These are phyloP conservation scores for Rhogogaster chlorosoma DNA, from an alignment of 2,888 invertebrate species.

Conservation along the genomic window DNA sequence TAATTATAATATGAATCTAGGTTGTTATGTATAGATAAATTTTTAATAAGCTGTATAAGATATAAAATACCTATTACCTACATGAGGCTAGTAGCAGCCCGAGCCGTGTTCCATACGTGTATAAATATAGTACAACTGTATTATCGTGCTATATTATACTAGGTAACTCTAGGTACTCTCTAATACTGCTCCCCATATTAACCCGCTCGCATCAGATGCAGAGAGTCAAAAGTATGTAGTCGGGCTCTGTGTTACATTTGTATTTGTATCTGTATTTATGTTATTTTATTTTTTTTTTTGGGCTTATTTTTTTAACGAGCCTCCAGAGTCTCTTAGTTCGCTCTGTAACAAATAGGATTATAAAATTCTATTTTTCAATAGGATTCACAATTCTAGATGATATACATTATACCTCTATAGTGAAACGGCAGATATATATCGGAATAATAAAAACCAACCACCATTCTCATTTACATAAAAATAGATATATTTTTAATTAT, in stretches of 20 bases:
- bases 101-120: slow-evolving; percentile 50
- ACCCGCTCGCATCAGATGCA: slow-evolving; percentile 41
- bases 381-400: slow-evolving; percentile 29
- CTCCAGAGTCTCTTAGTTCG: slow-evolving; percentile 28
- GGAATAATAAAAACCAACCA: not conserved
- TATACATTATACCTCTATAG: not conserved
- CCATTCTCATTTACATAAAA: slow-evolving; percentile 23
- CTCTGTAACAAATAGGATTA: not conserved
- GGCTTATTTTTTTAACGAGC: not conserved
- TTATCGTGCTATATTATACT: slow-evolving; percentile 39
- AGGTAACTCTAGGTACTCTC: slow-evolving; percentile 24
- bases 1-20: slow-evolving; percentile 62
- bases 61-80: slow-evolving; percentile 59
- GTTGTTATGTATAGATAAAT: slow-evolving; percentile 64
- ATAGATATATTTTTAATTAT: not conserved
- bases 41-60: slow-evolving; percentile 64
- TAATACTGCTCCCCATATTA: slow-evolving; percentile 26
- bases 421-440: not conserved
- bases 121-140: slow-evolving; percentile 41
- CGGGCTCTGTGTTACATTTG: slow-evolving; percentile 29
- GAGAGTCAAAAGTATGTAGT: slow-evolving; percentile 1
- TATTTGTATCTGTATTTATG: not conserved
- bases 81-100: slow-evolving; percentile 61
- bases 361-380: not conserved
- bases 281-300: not conserved